Evolutionary conservation across 37 sponge, comb jelly and placozoan species (phyloP).

Genomic region (Aplysina aerophoba): DNA sequence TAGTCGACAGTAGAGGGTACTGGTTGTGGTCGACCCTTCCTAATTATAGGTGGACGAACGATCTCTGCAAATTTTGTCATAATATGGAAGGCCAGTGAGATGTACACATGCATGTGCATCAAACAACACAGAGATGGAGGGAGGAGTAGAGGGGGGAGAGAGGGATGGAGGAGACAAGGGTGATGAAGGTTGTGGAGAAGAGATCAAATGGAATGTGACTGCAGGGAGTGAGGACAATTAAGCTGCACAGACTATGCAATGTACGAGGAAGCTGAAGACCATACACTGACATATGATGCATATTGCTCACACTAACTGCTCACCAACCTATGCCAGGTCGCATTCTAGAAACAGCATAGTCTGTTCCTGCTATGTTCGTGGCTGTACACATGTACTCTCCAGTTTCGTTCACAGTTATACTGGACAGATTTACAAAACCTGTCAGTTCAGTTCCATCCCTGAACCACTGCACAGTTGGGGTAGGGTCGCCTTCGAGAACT

Average conservation of each 20-base stretch:
- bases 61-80: too few relatives aligned
- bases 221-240: too few relatives aligned
- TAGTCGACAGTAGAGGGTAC: background rate
- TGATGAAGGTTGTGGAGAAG: background rate
- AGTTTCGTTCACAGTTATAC: background rate
- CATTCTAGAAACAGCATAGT: background rate
- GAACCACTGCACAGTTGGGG: background rate
- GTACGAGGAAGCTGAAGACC: background rate
- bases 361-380: background rate
- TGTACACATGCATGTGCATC: too few relatives aligned
- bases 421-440: background rate
- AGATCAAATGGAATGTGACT: background rate
- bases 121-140: too few relatives aligned
- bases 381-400: constrained; percentile 12
- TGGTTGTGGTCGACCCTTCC: too few relatives aligned
- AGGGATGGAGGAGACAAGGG: background rate
- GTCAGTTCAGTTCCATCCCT: background rate
- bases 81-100: too few relatives aligned
- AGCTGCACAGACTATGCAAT: background rate
- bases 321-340: background rate
- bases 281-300: background rate
- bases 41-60: too few relatives aligned
- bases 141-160: background rate
- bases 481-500: background rate
- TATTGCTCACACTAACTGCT: background rate